phyloP scores from a whole-genome alignment of 2,113 vertebrate genomes.

The Clupea harengus region DNA sequence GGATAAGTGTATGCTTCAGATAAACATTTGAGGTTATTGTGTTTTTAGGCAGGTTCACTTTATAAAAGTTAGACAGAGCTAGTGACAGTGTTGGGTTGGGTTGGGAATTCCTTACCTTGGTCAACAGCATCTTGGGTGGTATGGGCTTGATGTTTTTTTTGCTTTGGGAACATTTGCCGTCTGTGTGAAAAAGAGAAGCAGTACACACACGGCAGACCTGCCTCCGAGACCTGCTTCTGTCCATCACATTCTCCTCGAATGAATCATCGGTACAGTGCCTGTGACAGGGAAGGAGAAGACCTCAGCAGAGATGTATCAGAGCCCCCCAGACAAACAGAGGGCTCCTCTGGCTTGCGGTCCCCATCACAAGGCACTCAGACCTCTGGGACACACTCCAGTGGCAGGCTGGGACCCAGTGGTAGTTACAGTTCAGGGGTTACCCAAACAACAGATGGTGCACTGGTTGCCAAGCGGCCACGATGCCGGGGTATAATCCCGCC shows the following conservation, averaged over 20 bases:
- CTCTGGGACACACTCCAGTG: conserved; percentile 49
- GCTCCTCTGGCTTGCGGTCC: conserved; percentile 20
- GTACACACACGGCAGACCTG: background rate
- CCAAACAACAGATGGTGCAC: conserved; percentile 68
- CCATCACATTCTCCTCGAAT: background rate
- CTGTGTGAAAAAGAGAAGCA: background rate
- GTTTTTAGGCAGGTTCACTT: background rate
- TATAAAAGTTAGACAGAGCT: background rate
- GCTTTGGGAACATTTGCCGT: too few relatives aligned
- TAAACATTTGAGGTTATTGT: background rate
- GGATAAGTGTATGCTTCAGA: background rate
- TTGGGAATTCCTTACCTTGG: background rate
- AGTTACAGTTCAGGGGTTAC: conserved; percentile 62
- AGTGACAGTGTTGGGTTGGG: background rate
- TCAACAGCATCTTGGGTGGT: background rate
- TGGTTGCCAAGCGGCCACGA: conserved; percentile 51
- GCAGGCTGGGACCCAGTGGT: conserved; percentile 45
- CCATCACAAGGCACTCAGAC: background rate
- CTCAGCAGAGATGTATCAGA: conserved; percentile 12
- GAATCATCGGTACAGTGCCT: background rate
- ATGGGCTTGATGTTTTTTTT: background rate
- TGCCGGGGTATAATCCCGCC: conserved; percentile 3
- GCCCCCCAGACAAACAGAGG: conserved; percentile 5
- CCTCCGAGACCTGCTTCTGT: background rate
- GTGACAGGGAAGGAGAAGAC: background rate